Percentiles rank a stretch among this genome's conserved stretches.
These are phyloP conservation scores for Drosophila fuyamai DNA, from an alignment of 1,140 invertebrate genomes.

Conservation along the genomic window DNA sequence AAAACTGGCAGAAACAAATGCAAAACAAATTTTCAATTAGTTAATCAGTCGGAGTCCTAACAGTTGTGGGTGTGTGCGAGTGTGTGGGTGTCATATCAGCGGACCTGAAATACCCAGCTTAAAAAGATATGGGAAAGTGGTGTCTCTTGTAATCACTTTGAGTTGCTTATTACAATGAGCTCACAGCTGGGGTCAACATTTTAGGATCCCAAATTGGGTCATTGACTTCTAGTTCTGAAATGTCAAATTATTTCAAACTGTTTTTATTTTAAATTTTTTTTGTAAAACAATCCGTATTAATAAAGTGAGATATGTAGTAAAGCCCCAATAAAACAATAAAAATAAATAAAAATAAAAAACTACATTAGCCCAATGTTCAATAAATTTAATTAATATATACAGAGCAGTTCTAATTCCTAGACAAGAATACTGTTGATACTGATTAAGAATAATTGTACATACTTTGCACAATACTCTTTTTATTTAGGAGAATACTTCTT, in stretches of 20 bases:
- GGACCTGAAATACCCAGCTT: slow-evolving; percentile 1
- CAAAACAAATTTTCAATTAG: slow-evolving; percentile 58
- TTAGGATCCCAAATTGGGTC: background rate
- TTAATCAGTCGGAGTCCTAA: slow-evolving; percentile 28
- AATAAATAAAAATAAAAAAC: too few relatives aligned
- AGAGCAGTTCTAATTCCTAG: too few relatives aligned
- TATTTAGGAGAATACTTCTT: too few relatives aligned
- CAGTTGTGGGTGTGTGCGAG: slow-evolving; percentile 9
- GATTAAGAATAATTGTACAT: too few relatives aligned
- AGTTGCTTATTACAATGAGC: background rate
- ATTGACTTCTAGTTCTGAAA: background rate
- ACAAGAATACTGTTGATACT: too few relatives aligned
- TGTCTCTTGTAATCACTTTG: background rate
- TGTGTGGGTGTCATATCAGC: slow-evolving; percentile 1
- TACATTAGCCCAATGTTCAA: too few relatives aligned
- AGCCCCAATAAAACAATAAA: too few relatives aligned
- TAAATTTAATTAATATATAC: too few relatives aligned
- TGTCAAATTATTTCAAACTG: background rate
- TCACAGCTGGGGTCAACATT: background rate
- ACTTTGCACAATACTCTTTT: too few relatives aligned
- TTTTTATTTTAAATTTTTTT: background rate
- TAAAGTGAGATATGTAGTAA: too few relatives aligned
- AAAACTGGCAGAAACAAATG: slow-evolving; percentile 13
- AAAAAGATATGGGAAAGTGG: slow-evolving; percentile 12
- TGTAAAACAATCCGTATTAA: too few relatives aligned